Base-by-base conservation (phyloP, 2,797 vertebrate species). In the Premnoplex brunnescens region DNA sequence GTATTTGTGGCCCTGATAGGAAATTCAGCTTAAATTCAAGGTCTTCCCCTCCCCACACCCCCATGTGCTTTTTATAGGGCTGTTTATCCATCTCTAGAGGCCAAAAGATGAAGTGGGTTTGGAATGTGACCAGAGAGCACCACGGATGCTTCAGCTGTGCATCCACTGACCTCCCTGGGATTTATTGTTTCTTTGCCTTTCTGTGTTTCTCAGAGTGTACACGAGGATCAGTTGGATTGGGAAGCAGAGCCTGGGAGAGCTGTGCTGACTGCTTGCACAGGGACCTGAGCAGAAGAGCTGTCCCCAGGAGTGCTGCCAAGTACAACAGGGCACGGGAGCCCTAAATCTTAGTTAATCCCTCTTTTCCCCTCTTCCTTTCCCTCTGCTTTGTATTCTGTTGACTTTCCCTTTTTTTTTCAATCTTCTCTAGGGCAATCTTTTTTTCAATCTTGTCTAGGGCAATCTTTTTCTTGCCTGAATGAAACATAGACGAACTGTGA, bases 181-280 rank as follows among this genome's bases (percentile, higher is more conserved):
- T 93, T 94, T 93, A 88, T 79, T 95, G 74, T 89, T 86, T 95
- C 66, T 96, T 91, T 95, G 85, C 55, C 48, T 91, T 88, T 59
- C 46, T 88, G 82, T 49, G 55, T 90, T 93, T 84, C 77, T 91
- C 63, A 91, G 80, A 72, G 41, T n/a, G 66, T 86, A 32, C 51
- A 43, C 32, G 52, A 91, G 79, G 59, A 63, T 62, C 28, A 28
- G 60, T 0, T 69, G 46, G 75, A 39, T 1, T 54, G 71, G 51
- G 77, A 91, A 88, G n/a, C 0, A 0, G 39, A 88, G 82, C 49
- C 64, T 91, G 89, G 81, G 68, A 96, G 75, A 92, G n/a, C 49
- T 80, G 34, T 71, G 46, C 52, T 91, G 92, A 39, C 60, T 8
- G 12, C 52, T 91, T 1, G 0, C 4, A 2, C 12, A 4, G 72